Conservation (phyloP, 2,888 invertebrate species). For the Tryphoninae sp. region DNA sequence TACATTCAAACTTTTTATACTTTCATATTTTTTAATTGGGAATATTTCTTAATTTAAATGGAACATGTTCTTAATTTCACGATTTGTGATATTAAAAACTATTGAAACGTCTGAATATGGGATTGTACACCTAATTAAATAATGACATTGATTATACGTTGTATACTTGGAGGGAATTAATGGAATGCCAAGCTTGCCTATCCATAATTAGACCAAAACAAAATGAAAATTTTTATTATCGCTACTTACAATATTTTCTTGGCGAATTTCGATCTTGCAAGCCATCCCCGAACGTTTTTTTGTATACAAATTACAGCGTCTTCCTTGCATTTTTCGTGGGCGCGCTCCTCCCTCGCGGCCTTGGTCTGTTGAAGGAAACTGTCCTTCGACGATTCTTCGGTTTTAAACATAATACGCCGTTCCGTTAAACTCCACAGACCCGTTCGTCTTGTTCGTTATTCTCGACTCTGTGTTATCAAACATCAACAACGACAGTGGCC, state of each 20-base stretch:
- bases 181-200: background rate
- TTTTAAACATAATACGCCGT: conserved; percentile 83
- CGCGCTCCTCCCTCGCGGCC: conserved; percentile 94
- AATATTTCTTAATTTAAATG: background rate
- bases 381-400: conserved; percentile 86
- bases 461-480: background rate
- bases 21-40: background rate
- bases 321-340: conserved; percentile 91
- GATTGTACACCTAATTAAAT: background rate
- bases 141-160: background rate
- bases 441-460: background rate
- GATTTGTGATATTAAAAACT: background rate
- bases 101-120: background rate
- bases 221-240: background rate
- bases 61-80: background rate
- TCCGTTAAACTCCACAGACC: background rate
- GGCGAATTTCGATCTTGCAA: conserved; percentile 86
- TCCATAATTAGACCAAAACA: background rate
- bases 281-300: conserved; percentile 88
- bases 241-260: conserved; percentile 87
- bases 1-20: background rate
- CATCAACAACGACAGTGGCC: background rate
- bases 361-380: conserved; percentile 95
- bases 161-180: background rate
- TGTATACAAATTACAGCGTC: conserved; percentile 89